Evolutionary conservation across 2,113 vertebrate species (phyloP), one percentile per base, ranked within the genome.

Genomic region (Hyperopisus bebe): DNA sequence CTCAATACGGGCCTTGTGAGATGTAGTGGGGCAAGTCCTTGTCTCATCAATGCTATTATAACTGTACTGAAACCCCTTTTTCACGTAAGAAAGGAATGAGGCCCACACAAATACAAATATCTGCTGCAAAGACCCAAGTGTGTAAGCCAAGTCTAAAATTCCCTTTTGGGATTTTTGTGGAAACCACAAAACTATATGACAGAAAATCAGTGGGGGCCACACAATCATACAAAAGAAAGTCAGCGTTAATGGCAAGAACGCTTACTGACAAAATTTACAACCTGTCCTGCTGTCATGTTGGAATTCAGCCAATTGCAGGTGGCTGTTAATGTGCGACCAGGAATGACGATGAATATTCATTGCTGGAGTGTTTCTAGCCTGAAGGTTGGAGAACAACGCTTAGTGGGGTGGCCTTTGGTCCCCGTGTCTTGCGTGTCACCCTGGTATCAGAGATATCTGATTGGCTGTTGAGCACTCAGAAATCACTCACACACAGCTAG

Each of bases 1-100:
- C 70, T 89, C 88, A 89, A 39, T 89, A 21, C n/a, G 42, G 77
- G 35, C 53, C 39, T 89, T 82, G 70, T 83, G 48, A 89, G 50
- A 31, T 51, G 46, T 46, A 24, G 51, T 47, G 24, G 77, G 51
- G 62, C 39, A 89, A 19, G 50, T 24, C 31, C 27, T 31, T 24
- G 21, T 62, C 77, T 62, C 48, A 82, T 70, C 74, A 51, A n/a
- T 8, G 9, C n/a, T 88, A 46, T 88, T 74, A 53, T 44, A 55
- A 24, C 48, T n/a, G 1, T 51, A 86, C 82, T 19, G n/a, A 87
- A 87, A 19, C 50, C 31, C n/a, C 39, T 19, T 46, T 66, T 66
- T 88, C n/a, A 31, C 21, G 8, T 55, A 53, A 89, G 50, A 13
- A 50, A 89, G 77, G 51, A 53, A 51, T 24, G 48, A 48, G 87